Conservation (phyloP, 2,113 vertebrate genomes). For the Verasper variegatus region DNA sequence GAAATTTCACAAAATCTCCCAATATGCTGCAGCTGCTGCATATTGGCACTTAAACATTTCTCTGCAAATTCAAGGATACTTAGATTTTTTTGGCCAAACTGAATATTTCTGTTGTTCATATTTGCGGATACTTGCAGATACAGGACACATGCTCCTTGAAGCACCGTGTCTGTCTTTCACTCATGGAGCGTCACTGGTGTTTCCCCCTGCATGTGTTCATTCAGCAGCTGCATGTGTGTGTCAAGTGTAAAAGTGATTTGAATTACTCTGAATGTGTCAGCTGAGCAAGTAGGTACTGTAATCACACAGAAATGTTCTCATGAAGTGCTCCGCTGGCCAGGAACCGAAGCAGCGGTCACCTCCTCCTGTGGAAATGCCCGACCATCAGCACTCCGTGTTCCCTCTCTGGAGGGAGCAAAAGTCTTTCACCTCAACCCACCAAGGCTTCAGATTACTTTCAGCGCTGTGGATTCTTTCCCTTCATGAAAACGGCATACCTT, state of each 20-base stretch:
- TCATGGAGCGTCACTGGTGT: conserved; percentile 13
- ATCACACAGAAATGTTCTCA: conserved; percentile 53
- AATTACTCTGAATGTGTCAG: conserved; percentile 49
- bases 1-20: too few species aligned
- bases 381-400: conserved; percentile 13
- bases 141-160: neutral
- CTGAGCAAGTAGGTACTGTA: conserved; percentile 54
- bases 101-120: neutral
- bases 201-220: conserved; percentile 10
- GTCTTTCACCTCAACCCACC: neutral
- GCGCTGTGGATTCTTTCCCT: conserved; percentile 9
- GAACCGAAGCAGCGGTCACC: conserved; percentile 44
- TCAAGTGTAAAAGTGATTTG: conserved; percentile 60
- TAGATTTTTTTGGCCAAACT: conserved; percentile 2
- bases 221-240: conserved; percentile 25
- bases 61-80: neutral
- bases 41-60: neutral
- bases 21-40: neutral
- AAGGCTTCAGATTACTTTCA: conserved; percentile 14
- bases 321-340: conserved; percentile 65
- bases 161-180: conserved; percentile 9
- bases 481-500: neutral
- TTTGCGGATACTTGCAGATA: neutral
- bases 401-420: neutral
- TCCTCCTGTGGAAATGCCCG: conserved; percentile 22